These are phyloP conservation scores for Paralichthys olivaceus DNA, from an alignment of 2,113 vertebrate genomes.

Conservation along the genomic window DNA sequence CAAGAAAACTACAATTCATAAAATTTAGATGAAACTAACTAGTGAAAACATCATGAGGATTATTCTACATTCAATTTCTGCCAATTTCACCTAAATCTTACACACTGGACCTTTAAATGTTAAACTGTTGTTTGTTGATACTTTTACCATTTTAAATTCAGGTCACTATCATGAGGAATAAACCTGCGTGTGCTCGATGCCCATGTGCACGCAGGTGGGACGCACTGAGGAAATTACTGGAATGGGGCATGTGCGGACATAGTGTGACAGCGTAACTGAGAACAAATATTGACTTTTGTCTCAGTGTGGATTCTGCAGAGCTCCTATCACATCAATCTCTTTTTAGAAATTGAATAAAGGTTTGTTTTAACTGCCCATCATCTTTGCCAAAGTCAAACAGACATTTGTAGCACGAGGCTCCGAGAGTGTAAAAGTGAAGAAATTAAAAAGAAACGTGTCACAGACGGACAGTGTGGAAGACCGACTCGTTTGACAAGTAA, in stretches of 20 bases:
- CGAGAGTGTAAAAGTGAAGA: slow-evolving; percentile 12
- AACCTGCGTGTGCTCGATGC: background rate
- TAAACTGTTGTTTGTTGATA: no score
- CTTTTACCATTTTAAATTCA: background rate
- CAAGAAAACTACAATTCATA: no score
- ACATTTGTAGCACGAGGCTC: background rate
- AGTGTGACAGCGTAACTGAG: slow-evolving; percentile 42
- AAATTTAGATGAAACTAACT: no score
- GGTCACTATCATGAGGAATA: background rate
- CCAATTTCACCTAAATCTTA: no score
- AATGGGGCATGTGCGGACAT: slow-evolving; percentile 52
- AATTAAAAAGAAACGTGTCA: slow-evolving; percentile 27
- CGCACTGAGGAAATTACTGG: slow-evolving; percentile 23
- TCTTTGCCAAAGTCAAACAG: slow-evolving; percentile 28
- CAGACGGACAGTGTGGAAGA: no score
- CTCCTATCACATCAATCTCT: slow-evolving; percentile 59
- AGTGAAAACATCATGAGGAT: no score
- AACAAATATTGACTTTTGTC: slow-evolving; percentile 74
- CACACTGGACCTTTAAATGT: no score
- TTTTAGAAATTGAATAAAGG: slow-evolving; percentile 21
- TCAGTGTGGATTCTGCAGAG: slow-evolving; percentile 29
- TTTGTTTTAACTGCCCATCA: slow-evolving; percentile 52
- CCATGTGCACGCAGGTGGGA: slow-evolving; percentile 12
- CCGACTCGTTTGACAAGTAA: no score
- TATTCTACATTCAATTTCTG: no score